Percentiles rank a stretch among this genome's conserved stretches.
Conservation (phyloP, 2,113 vertebrate genomes). For the Oophaga pumilio region DNA sequence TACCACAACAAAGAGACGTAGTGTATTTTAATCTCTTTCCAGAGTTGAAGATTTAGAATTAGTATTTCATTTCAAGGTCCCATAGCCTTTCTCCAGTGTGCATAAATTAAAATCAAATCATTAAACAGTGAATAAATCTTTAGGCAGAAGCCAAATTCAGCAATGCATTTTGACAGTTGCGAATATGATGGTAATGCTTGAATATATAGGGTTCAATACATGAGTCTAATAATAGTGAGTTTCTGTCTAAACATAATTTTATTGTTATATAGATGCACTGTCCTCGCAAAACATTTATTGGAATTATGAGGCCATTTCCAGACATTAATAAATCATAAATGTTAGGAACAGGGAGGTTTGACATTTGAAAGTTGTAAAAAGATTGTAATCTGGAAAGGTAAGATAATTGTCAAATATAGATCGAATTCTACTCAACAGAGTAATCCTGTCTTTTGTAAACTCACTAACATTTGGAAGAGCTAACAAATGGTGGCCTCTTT, state of each 20-base stretch:
- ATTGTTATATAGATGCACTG: background rate
- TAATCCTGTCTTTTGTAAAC: background rate
- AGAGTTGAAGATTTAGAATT: conserved; percentile 35
- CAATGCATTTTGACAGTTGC: conserved; percentile 11
- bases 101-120: conserved; percentile 48
- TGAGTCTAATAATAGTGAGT: background rate
- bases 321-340: conserved; percentile 26
- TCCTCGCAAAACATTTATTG: background rate
- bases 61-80: conserved; percentile 40
- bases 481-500: background rate
- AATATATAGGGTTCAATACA: conserved; percentile 14
- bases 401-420: background rate
- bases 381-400: background rate
- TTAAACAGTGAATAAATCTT: conserved; percentile 36
- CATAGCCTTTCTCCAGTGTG: conserved; percentile 30
- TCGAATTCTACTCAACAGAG: background rate
- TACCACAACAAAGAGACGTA: conserved; percentile 36
- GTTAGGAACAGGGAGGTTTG: background rate
- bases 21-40: conserved; percentile 42
- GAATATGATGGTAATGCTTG: conserved; percentile 4
- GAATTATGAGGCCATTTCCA: conserved; percentile 7
- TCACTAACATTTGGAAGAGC: background rate
- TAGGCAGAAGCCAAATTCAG: conserved; percentile 3
- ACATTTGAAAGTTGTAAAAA: background rate
- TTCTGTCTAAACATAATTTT: conserved; percentile 6